A percentile compares a stretch with the other conserved stretches of the same genome.
These are phyloP conservation scores for Pomatorhinus ruficollis DNA, from an alignment of 2,113 vertebrate genomes.

Conservation along the genomic window DNA sequence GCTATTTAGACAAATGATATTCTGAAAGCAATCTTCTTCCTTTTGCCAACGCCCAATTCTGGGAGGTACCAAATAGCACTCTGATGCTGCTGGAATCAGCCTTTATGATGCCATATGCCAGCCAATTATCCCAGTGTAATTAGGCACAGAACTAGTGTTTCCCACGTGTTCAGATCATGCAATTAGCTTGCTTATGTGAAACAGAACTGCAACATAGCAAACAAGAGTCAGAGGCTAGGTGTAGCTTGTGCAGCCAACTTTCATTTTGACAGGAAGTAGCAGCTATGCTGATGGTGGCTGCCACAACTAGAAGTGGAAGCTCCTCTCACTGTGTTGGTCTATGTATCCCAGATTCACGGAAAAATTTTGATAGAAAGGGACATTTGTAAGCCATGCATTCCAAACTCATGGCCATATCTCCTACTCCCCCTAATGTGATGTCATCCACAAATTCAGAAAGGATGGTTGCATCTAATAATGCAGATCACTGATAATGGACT, in stretches of 20 bases:
- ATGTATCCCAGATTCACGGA: not conserved
- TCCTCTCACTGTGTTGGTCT: not conserved
- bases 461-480: not conserved
- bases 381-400: not conserved
- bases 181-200: slow-evolving; percentile 20
- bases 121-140: slow-evolving; percentile 23
- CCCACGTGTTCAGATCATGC: not conserved
- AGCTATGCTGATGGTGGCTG: not conserved
- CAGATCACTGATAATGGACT: not conserved
- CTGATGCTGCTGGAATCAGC: not conserved
- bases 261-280: not conserved
- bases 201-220: not conserved
- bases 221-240: not conserved
- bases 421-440: not conserved
- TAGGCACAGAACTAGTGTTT: slow-evolving; percentile 27
- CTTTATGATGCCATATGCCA: slow-evolving; percentile 22
- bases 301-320: not conserved
- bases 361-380: not conserved
- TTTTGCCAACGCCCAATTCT: slow-evolving; percentile 6
- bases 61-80: not conserved
- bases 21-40: not conserved
- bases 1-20: slow-evolving; percentile 10
- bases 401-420: not conserved
- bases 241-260: not conserved
- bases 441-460: not conserved